Base-by-base conservation (phyloP, 2,113 vertebrate genomes). In the Shinisaurus crocodilurus region DNA sequence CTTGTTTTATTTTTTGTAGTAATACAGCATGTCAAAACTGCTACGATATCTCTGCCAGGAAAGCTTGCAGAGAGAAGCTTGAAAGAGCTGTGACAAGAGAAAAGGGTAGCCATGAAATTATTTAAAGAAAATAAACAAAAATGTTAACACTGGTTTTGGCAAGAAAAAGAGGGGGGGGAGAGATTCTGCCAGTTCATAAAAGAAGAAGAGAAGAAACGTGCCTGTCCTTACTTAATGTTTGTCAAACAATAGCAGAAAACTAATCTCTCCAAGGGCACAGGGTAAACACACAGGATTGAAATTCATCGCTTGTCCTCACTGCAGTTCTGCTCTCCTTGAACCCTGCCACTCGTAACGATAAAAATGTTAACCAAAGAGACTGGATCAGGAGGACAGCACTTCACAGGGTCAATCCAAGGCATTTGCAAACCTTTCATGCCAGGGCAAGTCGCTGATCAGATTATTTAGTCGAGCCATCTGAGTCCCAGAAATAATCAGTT, bases 171-270 rank as follows among this genome's bases (percentile, higher is more conserved):
- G 37, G n/a, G 50, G 34, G 27, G 48, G 29, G 79, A 75, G 4
- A 65, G 80, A 77, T 57, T 1, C 29, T 74, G 32, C 25, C 27
- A 87, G 57, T 89, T 63, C 34, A 0, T 83, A 90, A 74, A 91
- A 50, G 57, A 77, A 74, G 87, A 29, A 54, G 74, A 12, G 12
- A 60, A 60, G 3, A 60, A 63, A 23, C 60, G 20, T 29, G 45
- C 77, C 87, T 27, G 70, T 8, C 8, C 34, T 88, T 90, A 15
- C 34, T 88, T 90, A 15, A 2, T 3, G 0, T 29, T 13, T 90
- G 8, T 70, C 83, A 92, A 93, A 82, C 0, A 90, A 50, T 77
- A 92, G 63, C 2, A 90, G 75, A 94, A 94, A 93, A 91, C 85
- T 43, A 67, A 72, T 75, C 54, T 90, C 45, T 94, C 27, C 34